Evolutionary conservation across 1,140 invertebrate genomes (phyloP), one percentile per base, ranked within the genome.

Genomic region (Heterodera schachtii): DNA sequence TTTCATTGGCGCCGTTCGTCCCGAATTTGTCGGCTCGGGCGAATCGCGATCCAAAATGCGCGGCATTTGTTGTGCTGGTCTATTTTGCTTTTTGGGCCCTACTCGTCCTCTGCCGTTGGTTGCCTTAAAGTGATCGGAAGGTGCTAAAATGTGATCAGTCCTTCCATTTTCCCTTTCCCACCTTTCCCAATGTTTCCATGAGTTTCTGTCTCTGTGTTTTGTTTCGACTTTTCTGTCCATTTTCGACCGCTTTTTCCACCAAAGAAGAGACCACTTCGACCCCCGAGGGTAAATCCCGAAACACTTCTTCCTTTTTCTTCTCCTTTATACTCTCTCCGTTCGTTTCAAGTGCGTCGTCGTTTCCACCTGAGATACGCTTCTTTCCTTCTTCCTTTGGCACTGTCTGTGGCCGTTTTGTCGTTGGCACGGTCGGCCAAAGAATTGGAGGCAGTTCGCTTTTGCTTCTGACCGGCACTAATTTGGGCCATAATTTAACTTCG

Each of bases 401-500:
- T 60, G 44, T 67, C 64, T 21, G 5, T 44, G 75, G n/a, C 31
- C 7, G 44, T 47, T n/a, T 76, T 19, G 64, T 66, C 64, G 66
- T 77, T 66, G 49, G 57, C 19, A 21, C 57, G 3, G 57, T 0
- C 57, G 57, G 4, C 57, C 13, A 64, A 64, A 67, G 13, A 57
- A 69, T 66, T 13, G 6, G 8, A 57, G 13, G 41, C 44, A 5
- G 16, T 19, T 66, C 44, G 57, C 9, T 64, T 19, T 6, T 9
- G 69, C 9, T 71, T 8, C 1, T 69, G 44, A 9, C 67, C 21
- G 77, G 77, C 66, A 78, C 70, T 49, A 78, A 69, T 64, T 69
- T 64, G 8, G 77, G 77, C 46, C 66, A 69, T 16, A 78, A 19
- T 78, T 69, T 69, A 21, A 78, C 47, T 69, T 78, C 70, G 46